Evolutionary conservation across 2,113 vertebrate genomes (phyloP).

Genomic region (Muscicapa adusta): DNA sequence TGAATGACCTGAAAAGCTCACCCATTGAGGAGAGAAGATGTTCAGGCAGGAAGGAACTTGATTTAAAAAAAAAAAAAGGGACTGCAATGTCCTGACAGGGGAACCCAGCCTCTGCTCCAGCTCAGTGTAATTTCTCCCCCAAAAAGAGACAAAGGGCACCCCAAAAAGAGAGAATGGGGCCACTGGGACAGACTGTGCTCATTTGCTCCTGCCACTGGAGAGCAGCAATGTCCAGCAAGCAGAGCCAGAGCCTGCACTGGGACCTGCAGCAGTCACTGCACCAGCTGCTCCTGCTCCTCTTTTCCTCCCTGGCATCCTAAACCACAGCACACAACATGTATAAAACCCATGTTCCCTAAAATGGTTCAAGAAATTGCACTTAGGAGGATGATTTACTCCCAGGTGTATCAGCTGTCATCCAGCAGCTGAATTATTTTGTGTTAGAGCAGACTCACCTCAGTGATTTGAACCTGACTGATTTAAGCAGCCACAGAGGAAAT

Average conservation of each 20-base stretch:
- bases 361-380: conserved; percentile 51
- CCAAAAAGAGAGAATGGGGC: background rate
- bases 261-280: conserved; percentile 60
- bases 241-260: background rate
- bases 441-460: conserved; percentile 60
- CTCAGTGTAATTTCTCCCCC: fast-evolving
- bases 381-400: conserved; percentile 33
- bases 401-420: conserved; percentile 11
- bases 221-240: background rate
- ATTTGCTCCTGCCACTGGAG: background rate
- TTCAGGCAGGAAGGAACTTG: background rate
- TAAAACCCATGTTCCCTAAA: conserved; percentile 43
- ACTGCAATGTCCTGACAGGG: background rate
- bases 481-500: conserved; percentile 42
- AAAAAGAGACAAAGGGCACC: background rate
- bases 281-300: conserved; percentile 45
- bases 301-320: background rate
- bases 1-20: background rate
- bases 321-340: background rate
- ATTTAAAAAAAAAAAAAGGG: background rate
- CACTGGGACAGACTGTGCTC: background rate
- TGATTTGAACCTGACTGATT: conserved; percentile 4
- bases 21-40: background rate
- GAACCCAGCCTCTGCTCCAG: background rate
- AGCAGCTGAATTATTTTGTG: conserved; percentile 45